phyloP scores from a whole-genome alignment of 2,888 invertebrate genomes.

The Ceriagrion tenellum region DNA sequence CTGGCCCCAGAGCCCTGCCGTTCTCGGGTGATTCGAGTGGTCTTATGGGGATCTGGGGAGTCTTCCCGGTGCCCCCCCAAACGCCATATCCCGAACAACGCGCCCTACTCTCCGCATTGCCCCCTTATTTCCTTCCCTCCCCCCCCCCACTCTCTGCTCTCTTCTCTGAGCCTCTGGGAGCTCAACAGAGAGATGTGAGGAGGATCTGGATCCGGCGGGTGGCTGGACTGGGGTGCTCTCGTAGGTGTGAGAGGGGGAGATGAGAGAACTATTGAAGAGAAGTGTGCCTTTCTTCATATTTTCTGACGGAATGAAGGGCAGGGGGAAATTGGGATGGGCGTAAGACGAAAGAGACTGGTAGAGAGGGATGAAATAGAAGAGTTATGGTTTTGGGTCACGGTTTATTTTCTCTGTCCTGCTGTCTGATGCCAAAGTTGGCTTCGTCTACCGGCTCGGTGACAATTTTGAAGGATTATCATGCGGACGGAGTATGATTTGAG shows the following conservation, averaged over 20 bases:
- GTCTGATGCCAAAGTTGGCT: too few relatives aligned
- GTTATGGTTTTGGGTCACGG: too few relatives aligned
- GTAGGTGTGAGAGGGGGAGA: neutral
- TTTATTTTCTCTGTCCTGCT: too few relatives aligned
- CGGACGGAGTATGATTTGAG: too few relatives aligned
- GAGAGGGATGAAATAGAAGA: neutral
- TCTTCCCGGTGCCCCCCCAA: neutral
- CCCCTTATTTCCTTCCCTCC: neutral
- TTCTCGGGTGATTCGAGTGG: constrained; percentile 36
- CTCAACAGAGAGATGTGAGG: neutral
- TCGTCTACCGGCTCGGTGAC: too few relatives aligned
- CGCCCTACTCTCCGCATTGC: neutral
- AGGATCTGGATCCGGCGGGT: neutral
- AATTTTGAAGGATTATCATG: too few relatives aligned
- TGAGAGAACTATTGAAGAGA: neutral
- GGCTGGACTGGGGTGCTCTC: neutral
- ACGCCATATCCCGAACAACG: neutral
- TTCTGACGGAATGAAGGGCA: neutral
- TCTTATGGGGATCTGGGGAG: constrained; percentile 8
- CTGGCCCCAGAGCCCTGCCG: neutral
- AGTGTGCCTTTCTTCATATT: neutral
- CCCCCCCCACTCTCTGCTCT: neutral
- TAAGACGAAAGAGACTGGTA: neutral
- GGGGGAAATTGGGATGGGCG: neutral
- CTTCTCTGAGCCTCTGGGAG: neutral